A percentile compares a stretch with the other conserved stretches of the same genome.
Conservation (phyloP, 2,888 invertebrate genomes). For the Sericinus montela region DNA sequence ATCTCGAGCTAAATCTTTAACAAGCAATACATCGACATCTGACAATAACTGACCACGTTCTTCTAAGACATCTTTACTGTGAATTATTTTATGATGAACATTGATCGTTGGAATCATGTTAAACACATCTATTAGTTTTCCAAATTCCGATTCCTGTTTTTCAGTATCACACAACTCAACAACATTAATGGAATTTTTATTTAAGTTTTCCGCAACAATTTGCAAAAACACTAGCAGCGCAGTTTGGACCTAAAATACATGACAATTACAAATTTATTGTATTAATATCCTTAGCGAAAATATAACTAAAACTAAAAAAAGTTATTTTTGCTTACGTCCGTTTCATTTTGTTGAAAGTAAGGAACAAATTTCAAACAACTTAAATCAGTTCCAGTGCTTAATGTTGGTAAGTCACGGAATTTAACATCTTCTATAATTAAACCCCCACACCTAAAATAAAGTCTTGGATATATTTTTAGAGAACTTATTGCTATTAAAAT, state of each 20-base stretch:
- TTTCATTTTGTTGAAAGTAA: conserved; percentile 24
- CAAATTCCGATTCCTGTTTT: conserved; percentile 18
- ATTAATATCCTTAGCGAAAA: too few species aligned
- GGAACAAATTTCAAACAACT: conserved; percentile 37
- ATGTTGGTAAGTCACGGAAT: conserved; percentile 30
- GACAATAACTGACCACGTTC: conserved; percentile 16
- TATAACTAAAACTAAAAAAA: too few species aligned
- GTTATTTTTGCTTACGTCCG: conserved; percentile 31
- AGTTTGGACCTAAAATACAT: conserved; percentile 28
- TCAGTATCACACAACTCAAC: conserved; percentile 26
- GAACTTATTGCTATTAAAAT: too few species aligned
- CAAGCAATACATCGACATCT: conserved; percentile 29
- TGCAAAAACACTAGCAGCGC: conserved; percentile 31
- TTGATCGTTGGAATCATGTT: conserved; percentile 23
- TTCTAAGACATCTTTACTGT: conserved; percentile 18
- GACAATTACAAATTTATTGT: background rate
- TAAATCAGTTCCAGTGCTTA: conserved; percentile 22
- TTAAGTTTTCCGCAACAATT: conserved; percentile 38
- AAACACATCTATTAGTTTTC: conserved; percentile 21
- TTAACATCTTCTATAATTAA: conserved; percentile 36
- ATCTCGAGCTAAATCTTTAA: conserved; percentile 29
- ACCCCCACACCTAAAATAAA: conserved; percentile 45
- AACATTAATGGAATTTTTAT: conserved; percentile 29
- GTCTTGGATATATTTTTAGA: too few species aligned
- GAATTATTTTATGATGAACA: conserved; percentile 21